These are phyloP conservation scores for Harmothoe impar DNA, from an alignment of 2,888 invertebrate species.

Conservation along the genomic window DNA sequence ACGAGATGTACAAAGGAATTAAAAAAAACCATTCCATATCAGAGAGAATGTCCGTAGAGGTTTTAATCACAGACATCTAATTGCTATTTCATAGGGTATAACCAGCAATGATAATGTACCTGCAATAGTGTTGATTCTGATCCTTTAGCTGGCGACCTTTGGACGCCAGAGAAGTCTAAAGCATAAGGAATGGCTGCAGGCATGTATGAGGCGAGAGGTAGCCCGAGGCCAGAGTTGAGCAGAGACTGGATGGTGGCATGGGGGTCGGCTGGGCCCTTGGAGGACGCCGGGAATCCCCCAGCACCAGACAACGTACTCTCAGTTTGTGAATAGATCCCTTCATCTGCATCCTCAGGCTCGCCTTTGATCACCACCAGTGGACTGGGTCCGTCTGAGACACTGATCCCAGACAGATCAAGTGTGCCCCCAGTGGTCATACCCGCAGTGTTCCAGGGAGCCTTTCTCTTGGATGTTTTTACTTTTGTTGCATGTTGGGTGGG, in stretches of 20 bases:
- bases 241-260: conserved; percentile 52
- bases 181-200: conserved; percentile 47
- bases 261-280: conserved; percentile 24
- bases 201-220: conserved; percentile 30
- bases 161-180: conserved; percentile 38
- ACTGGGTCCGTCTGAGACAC: conserved; percentile 48
- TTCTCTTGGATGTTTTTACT: neutral
- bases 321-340: neutral
- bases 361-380: conserved; percentile 49
- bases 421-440: neutral
- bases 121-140: conserved; percentile 43
- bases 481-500: neutral
- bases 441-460: neutral
- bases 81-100: too few species aligned
- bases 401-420: conserved; percentile 3
- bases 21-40: too few species aligned
- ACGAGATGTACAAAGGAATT: too few species aligned
- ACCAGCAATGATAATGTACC: too few species aligned
- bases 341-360: conserved; percentile 27
- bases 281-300: too few species aligned
- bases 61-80: too few species aligned
- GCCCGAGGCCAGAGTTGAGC: conserved; percentile 40
- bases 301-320: neutral
- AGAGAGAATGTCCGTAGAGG: too few species aligned
- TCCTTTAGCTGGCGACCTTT: conserved; percentile 35